Evolutionary conservation across 2,888 invertebrate genomes (phyloP), one percentile per base, ranked within the genome.

Genomic region (Cephus sareptanus): DNA sequence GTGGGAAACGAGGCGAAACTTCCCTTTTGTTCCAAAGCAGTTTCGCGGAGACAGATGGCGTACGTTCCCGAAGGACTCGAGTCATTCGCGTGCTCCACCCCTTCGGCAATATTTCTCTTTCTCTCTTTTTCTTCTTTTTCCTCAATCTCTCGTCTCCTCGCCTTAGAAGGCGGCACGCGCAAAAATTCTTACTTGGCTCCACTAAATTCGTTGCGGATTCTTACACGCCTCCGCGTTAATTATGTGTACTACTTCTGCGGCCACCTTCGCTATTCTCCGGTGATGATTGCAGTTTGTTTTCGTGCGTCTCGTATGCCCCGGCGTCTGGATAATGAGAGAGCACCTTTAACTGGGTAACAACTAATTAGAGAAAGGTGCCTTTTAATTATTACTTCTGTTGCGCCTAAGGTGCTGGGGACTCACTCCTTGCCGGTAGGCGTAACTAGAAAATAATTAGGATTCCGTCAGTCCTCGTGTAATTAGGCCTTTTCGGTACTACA

Each of bases 321-420:
- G 76, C 75, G 79, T 75, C 76, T 75, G 73, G 70, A 74, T 79
- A 81, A 82, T 79, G 78, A 79, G 79, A 78, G 79, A 75, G 70
- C 74, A 76, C 75, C 4, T 15, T 73, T 56, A 75, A 80, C 81
- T 74, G 78, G 79, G 82, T 83, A 85, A 85, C 80, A 85, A 85
- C 87, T 89, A 88, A 89, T 89, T 87, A 85, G 84, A 81, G 83
- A 81, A 83, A 79, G 84, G 83, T 82, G 83, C 83, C 83, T 81
- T 83, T 83, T 81, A 81, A 81, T 81, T 83, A 79, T 84, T 80
- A 81, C 79, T 81, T 78, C 69, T 73, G 56, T 56, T 56, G 56
- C 56, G 56, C 6, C 56, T 9, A 23, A 56, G 56, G 56, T 56
- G 56, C 56, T 23, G 56, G 56, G 23, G 56, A 23, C 56, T 79